phyloP scores from a whole-genome alignment of 2,113 vertebrate species.

The Hypomesus transpacificus region DNA sequence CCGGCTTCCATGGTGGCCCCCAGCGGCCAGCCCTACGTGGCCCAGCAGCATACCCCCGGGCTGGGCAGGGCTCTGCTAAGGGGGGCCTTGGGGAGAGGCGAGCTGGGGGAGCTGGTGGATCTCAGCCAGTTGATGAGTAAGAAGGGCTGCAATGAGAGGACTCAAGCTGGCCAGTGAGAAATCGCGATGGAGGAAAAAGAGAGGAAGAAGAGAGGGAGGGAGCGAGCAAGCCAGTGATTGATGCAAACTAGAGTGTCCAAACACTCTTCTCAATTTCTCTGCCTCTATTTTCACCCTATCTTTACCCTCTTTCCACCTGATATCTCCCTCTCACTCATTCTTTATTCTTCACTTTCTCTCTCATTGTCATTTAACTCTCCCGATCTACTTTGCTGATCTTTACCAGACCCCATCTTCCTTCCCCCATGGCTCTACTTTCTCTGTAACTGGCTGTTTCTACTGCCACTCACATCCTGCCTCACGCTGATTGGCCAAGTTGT shows the following conservation, averaged over 20 bases:
- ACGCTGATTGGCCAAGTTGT: constrained; percentile 68
- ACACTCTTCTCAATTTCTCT: constrained; percentile 30
- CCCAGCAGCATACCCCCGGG: constrained; percentile 56
- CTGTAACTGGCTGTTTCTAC: constrained; percentile 55
- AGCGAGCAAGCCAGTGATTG: too few relatives aligned
- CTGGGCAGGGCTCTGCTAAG: constrained; percentile 65
- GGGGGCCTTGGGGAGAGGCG: constrained; percentile 65
- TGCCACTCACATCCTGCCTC: constrained; percentile 62
- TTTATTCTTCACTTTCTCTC: constrained; percentile 37
- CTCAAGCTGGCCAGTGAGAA: constrained; percentile 79
- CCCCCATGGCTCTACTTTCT: constrained; percentile 37
- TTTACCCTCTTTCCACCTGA: neutral
- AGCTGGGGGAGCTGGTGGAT: constrained; percentile 80
- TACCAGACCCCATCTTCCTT: constrained; percentile 17
- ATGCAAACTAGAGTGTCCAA: neutral
- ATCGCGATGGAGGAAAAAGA: constrained; percentile 19
- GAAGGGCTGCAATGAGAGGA: constrained; percentile 83
- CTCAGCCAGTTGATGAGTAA: constrained; percentile 83
- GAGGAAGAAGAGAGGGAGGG: constrained; percentile 12
- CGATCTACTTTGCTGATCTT: constrained; percentile 28
- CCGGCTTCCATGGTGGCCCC: constrained; percentile 51
- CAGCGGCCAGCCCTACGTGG: constrained; percentile 65
- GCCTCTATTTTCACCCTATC: constrained; percentile 15
- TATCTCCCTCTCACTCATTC: constrained; percentile 3
- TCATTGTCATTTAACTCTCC: constrained; percentile 48